Evolutionary conservation across 1,140 invertebrate genomes (phyloP).

Genomic region (Heliothis virescens): DNA sequence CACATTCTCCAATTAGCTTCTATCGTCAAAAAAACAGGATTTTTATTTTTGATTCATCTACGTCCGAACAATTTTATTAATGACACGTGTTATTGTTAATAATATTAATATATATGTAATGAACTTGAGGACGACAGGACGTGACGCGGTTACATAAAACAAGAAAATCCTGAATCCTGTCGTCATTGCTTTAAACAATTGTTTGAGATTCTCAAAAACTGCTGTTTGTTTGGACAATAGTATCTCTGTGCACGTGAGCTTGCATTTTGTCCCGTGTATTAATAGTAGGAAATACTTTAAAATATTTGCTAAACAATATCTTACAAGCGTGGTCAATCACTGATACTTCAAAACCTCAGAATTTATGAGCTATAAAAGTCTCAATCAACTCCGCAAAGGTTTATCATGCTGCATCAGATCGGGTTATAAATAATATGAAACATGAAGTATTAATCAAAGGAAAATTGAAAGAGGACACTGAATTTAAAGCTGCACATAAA

Average conservation of each 20-base stretch:
- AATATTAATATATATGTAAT: conserved; percentile 1
- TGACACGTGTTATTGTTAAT: conserved; percentile 19
- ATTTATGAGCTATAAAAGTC: conserved; percentile 2
- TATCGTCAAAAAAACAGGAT: background rate
- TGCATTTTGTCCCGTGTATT: background rate
- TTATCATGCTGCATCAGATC: background rate
- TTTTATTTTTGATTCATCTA: conserved; percentile 11
- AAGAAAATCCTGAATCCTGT: conserved; percentile 30
- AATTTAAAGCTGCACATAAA: background rate
- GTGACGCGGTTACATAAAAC: conserved; percentile 16
- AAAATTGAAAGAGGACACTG: background rate
- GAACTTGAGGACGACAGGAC: background rate
- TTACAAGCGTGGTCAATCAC: background rate
- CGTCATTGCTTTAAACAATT: conserved; percentile 16
- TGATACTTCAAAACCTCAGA: background rate
- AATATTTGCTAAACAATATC: background rate
- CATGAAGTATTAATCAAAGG: background rate
- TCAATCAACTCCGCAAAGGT: background rate
- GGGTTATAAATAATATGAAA: background rate
- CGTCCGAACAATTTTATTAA: conserved; percentile 39
- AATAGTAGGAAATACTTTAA: background rate
- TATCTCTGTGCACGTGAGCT: background rate
- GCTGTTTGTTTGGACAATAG: background rate
- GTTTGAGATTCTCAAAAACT: conserved; percentile 1
- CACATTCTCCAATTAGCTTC: background rate